Evolutionary conservation across 2,113 vertebrate species (phyloP), one percentile per base, ranked within the genome.

Genomic region (Neodontobutis hainanensis): DNA sequence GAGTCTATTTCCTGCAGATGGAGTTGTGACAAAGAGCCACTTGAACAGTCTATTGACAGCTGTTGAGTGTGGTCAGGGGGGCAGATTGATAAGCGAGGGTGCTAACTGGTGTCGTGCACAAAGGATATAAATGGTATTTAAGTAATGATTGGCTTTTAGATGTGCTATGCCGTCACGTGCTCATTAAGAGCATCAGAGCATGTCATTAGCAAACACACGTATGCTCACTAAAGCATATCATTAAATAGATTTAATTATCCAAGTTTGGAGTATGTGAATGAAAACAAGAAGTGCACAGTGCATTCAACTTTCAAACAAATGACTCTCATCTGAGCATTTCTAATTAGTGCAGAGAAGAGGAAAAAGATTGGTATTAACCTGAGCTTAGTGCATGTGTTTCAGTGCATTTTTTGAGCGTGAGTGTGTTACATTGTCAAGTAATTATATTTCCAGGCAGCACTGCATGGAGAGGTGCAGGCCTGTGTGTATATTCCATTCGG

Each of bases 391-490:
- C 35, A 11, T 78, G 60, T 71, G 51, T 35, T 11, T 43, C 12
- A 36, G 35, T 12, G 43, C 71, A 8, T 55, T 49, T n/a, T 56
- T 58, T 55, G 43, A 52, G 15, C 59, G 38, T 78, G 69, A 49
- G 59, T 73, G 68, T 73, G 78, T 78, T 77, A 74, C 68, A 62
- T 81, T 80, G 77, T 60, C 70, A 78, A 81, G 80, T 90, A 84
- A 92, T 91, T 93, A 89, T 89, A 87, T 89, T 90, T 89, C 84
- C 77, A 89, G 77, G 80, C 85, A 77, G 75, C 27, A 43, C 65
- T 56, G 81, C 72, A 71, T 46, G 73, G 76, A 67, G 61, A 73
- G 71, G 71, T 71, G 57, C 76, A 77, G 82, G 84, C 71, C 75
- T 86, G 73, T 81, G 83, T 81, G 85, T 80, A 79, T 82, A 81